A percentile compares a stretch with the other conserved stretches of the same genome.
phyloP scores from a whole-genome alignment of 2,888 invertebrate genomes.

The Cactoblastis cactorum region DNA sequence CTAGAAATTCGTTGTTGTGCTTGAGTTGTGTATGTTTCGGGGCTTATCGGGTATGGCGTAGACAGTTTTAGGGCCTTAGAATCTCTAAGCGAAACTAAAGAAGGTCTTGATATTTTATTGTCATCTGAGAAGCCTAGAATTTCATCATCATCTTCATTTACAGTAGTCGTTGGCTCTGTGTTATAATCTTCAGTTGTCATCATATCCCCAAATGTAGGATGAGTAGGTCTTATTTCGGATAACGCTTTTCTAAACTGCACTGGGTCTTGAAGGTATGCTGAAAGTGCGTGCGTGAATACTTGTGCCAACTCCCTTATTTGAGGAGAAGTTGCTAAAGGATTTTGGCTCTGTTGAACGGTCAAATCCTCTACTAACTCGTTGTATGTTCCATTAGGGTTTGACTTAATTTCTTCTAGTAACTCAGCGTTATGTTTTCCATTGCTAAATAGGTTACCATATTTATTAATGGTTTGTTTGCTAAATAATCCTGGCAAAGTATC shows the following conservation, averaged over 20 bases:
- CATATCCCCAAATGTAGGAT: slow-evolving; percentile 80
- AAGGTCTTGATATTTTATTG: slow-evolving; percentile 43
- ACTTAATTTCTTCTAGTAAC: slow-evolving; percentile 58
- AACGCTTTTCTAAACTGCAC: slow-evolving; percentile 88
- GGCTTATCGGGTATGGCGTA: slow-evolving; percentile 36
- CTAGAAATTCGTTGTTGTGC: slow-evolving; percentile 26
- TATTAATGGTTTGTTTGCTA: slow-evolving; percentile 83
- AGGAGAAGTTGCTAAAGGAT: slow-evolving; percentile 80
- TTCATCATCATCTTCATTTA: slow-evolving; percentile 86
- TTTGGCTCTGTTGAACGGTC: slow-evolving; percentile 81
- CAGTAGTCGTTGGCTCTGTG: slow-evolving; percentile 79
- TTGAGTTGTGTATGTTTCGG: neutral
- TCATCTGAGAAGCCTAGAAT: slow-evolving; percentile 88
- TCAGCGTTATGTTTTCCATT: slow-evolving; percentile 52
- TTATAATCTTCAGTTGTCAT: slow-evolving; percentile 61
- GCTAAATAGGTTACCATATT: slow-evolving; percentile 75
- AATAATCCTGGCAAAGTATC: slow-evolving; percentile 80
- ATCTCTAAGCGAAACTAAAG: slow-evolving; percentile 49
- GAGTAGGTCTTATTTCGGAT: slow-evolving; percentile 88
- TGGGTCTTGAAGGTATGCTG: slow-evolving; percentile 90
- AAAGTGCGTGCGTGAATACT: slow-evolving; percentile 90
- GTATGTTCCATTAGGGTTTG: slow-evolving; percentile 63
- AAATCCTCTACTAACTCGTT: slow-evolving; percentile 75
- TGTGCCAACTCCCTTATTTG: slow-evolving; percentile 88
- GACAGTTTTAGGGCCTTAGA: slow-evolving; percentile 63